These are phyloP conservation scores for Drosophila kuntzei DNA, from an alignment of 2,888 invertebrate species.

Conservation along the genomic window DNA sequence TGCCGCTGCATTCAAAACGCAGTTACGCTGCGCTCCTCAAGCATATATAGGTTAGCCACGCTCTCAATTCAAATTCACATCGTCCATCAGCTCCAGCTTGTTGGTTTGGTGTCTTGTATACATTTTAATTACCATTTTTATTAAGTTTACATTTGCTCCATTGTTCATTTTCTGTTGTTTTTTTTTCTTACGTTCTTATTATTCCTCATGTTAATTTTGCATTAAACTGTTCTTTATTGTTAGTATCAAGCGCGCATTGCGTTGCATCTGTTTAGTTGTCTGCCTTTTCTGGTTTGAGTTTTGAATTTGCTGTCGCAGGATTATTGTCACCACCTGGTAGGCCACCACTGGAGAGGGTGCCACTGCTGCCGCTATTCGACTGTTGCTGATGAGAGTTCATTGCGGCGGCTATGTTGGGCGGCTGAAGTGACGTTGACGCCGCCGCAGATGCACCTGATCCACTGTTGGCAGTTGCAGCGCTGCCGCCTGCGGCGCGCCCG, in stretches of 20 bases:
- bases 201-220: slow-evolving; percentile 36
- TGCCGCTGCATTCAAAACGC: slow-evolving; percentile 60
- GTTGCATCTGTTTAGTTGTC: slow-evolving; percentile 78
- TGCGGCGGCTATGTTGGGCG: slow-evolving; percentile 54
- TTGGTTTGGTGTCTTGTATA: slow-evolving; percentile 75
- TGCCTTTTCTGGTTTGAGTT: slow-evolving; percentile 79
- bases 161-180: slow-evolving; percentile 13
- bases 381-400: slow-evolving; percentile 83
- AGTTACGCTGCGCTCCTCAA: slow-evolving; percentile 36
- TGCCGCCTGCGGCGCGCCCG: slow-evolving; percentile 81
- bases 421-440: slow-evolving; percentile 66
- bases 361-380: slow-evolving; percentile 83
- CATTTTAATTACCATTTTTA: slow-evolving; percentile 66
- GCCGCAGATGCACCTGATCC: slow-evolving; percentile 59
- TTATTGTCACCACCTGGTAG: slow-evolving; percentile 82
- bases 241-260: slow-evolving; percentile 67
- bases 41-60: slow-evolving; percentile 56
- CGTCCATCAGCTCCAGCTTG: slow-evolving; percentile 29
- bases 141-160: slow-evolving; percentile 56
- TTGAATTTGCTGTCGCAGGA: slow-evolving; percentile 82
- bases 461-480: slow-evolving; percentile 71
- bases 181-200: slow-evolving; percentile 27
- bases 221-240: slow-evolving; percentile 52
- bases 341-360: slow-evolving; percentile 72
- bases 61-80: slow-evolving; percentile 40